Base-by-base conservation (phyloP, 2,888 invertebrate genomes). In the Neoscelio sp. region DNA sequence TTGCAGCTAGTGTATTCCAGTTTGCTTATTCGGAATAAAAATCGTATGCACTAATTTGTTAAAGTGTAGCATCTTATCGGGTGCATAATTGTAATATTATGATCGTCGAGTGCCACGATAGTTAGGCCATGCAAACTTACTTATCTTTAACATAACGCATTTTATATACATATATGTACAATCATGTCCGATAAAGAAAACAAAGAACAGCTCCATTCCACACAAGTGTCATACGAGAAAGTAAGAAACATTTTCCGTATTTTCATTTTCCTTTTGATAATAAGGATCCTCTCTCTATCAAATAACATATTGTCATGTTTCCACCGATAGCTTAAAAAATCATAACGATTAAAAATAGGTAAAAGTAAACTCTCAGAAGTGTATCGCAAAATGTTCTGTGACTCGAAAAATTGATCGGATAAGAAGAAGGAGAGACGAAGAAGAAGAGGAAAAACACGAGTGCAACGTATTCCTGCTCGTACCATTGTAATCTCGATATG, bases 111-210 rank as follows among this genome's bases (percentile, higher is more conserved):
- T 78, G 78, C 74, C 76, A 75, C 71, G 65, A 78, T 67, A 80
- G 74, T 80, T 74, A 80, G 80, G 77, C 80, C 65, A 80, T 56
- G 74, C 80, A 80, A 77, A 81, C 74, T 81, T 78, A 73, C 68
- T 73, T 73, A 76, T 73, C 78, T 73, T 73, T 60, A 78, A 56
- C 42, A 64, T 75, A 60, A 75, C 65, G 75, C 79, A 76, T 80
- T 80, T 76, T 76, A 75, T 79, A 74, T 70, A 75, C 70, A 75
- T 79, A 67, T 67, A 71, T 78, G 73, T 78, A 78, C 78, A 71
- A 54, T 60, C 67, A 73, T 68, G 71, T 65, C 71, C 56, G 30
- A 73, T 60, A 65, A 15, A 67, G 6, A 6, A 23, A 23, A 23
- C 3, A 54, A 54, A 67, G 48, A 73, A 75, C 30, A 13, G 62